Percentiles rank a stretch among this genome's conserved stretches.
These are phyloP conservation scores for Phaetusa simplex DNA, from an alignment of 2,113 vertebrate species.

Conservation along the genomic window DNA sequence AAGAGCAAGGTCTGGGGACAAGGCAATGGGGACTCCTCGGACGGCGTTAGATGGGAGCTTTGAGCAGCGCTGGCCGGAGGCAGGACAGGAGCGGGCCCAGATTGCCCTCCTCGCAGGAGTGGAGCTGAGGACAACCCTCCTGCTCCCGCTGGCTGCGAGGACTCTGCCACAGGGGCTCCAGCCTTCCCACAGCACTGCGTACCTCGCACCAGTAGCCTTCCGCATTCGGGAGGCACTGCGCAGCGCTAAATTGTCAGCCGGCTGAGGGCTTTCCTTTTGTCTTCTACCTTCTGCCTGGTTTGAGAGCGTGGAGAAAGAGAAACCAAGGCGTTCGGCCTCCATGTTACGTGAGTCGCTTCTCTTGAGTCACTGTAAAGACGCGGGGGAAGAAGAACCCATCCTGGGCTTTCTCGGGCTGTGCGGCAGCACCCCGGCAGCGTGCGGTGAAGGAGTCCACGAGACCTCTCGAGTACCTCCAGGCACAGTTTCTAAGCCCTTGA, in stretches of 20 bases:
- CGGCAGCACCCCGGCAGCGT: background rate
- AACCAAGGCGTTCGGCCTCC: background rate
- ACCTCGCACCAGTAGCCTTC: fast-evolving
- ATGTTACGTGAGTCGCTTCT: background rate
- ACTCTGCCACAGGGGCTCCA: background rate
- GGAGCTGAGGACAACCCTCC: background rate
- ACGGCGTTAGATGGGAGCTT: fast-evolving
- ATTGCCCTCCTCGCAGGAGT: fast-evolving
- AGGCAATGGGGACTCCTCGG: background rate
- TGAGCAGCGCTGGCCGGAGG: fast-evolving
- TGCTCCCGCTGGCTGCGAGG: background rate
- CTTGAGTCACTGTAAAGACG: background rate
- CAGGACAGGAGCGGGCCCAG: background rate
- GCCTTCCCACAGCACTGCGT: fast-evolving
- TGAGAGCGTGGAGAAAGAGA: background rate
- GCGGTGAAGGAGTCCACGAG: background rate
- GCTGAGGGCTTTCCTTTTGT: background rate
- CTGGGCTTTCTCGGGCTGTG: background rate
- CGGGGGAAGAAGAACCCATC: background rate
- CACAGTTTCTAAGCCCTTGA: slow-evolving; percentile 34
- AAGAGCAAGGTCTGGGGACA: fast-evolving
- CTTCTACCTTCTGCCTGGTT: background rate
- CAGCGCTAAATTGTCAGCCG: background rate
- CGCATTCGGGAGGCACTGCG: fast-evolving
- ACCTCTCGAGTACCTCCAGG: slow-evolving; percentile 23